Base-by-base conservation (phyloP, 2,888 invertebrate species). In the Antheraea assamensis region DNA sequence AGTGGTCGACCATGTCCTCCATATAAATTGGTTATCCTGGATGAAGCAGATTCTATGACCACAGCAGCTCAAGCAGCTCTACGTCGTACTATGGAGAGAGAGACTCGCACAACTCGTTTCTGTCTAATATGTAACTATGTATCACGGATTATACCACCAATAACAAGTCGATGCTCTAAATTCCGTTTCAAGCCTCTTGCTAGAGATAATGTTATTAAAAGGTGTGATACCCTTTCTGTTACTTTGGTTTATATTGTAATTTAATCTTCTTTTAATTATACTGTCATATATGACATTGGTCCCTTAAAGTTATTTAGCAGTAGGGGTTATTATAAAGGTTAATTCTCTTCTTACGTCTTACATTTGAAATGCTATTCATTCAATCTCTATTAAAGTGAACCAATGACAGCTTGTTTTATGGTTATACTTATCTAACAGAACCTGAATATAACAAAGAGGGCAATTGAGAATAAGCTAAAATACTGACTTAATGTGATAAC, bases 41-140 rank as follows among this genome's bases (percentile, higher is more conserved):
- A 99, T 88, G 99, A 99, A 94, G 99, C 99, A 0, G 99, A 99
- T 88, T 99, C 99, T 1, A 99, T 99, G 99, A 99, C 99, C 0
- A 96, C 96, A 79, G 98, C 98, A 5, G 99, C 99, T 0, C 99
- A 99, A 77, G 97, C 99, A 17, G 99, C 99, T 0, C 93, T 99
- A 30, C 96, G 99, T 76, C 96, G 99, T 76, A 99, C 99, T 1
- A 99, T 99, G 98, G 99, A 99, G 88, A 97, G 97, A 82, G 98
- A 99, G 90, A 98, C 98, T 0, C 97, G 97, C 80, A 98, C 98
- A 4, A 99, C 99, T 0, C 95, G 99, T 70, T 99, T 99, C 92
- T 99, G 99, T 90, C 95, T 99, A 35, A 98, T 99, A 81, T 99
- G 99, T 92, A 99, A 99, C 90, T 99, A 99, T 89, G 98, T 99